phyloP scores from a whole-genome alignment of 2,888 invertebrate genomes.

The Eutolmus rufibarbis region DNA sequence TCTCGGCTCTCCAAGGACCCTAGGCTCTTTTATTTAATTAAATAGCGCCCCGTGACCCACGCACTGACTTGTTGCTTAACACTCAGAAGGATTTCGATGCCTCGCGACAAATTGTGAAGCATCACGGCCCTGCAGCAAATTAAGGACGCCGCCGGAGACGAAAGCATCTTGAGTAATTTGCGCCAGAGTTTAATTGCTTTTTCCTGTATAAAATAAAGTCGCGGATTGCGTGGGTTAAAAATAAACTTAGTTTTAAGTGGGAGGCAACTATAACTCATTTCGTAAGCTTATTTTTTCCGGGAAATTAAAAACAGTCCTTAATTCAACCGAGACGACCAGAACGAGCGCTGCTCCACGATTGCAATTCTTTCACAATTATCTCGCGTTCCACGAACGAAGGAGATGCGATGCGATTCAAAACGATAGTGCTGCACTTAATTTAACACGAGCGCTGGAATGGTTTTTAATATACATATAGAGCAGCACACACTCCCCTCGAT shows the following conservation, averaged over 20 bases:
- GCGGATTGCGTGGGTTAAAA: background rate
- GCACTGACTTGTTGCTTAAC: constrained; percentile 22
- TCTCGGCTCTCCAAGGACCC: constrained; percentile 12
- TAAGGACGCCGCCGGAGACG: background rate
- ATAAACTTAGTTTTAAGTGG: background rate
- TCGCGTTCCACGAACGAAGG: background rate
- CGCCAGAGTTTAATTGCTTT: background rate
- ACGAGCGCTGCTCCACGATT: background rate
- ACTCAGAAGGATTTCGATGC: background rate
- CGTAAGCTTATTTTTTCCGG: background rate
- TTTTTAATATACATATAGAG: background rate
- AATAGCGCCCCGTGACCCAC: constrained; percentile 1
- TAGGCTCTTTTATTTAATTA: constrained; percentile 2
- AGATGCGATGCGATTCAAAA: background rate
- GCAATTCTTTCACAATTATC: background rate
- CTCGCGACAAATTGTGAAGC: background rate
- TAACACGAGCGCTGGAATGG: background rate
- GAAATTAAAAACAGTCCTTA: background rate
- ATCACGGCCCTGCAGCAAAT: background rate
- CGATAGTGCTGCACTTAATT: background rate
- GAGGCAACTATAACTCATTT: background rate
- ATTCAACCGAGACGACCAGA: background rate
- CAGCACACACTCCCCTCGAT: background rate
- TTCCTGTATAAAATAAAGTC: background rate
- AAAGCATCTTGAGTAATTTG: background rate